These are phyloP conservation scores for Archips crataeganus DNA, from an alignment of 2,888 invertebrate genomes.

Conservation along the genomic window DNA sequence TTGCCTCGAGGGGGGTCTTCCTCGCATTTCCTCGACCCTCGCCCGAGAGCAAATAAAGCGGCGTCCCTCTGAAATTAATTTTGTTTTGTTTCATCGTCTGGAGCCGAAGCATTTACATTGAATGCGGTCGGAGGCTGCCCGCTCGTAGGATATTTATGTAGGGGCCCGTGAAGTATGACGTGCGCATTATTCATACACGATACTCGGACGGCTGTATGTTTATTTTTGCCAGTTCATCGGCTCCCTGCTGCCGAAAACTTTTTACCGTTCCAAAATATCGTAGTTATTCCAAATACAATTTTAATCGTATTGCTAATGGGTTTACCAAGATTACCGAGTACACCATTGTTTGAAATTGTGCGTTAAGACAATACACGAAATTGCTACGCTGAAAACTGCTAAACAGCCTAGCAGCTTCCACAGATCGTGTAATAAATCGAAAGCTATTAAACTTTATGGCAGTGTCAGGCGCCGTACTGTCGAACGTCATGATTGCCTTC, in stretches of 20 bases:
- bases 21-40: conserved; percentile 65
- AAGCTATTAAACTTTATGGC: conserved; percentile 78
- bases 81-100: conserved; percentile 84
- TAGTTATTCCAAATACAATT: conserved; percentile 31
- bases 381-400: conserved; percentile 47
- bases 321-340: background rate
- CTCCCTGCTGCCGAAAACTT: conserved; percentile 41
- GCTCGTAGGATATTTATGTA: conserved; percentile 83
- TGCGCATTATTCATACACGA: conserved; percentile 82
- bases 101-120: conserved; percentile 83
- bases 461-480: conserved; percentile 70
- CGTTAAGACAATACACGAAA: background rate
- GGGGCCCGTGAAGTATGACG: conserved; percentile 80
- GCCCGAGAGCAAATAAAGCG: conserved; percentile 76
- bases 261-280: conserved; percentile 42
- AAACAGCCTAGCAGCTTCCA: conserved; percentile 42
- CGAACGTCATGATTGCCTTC: conserved; percentile 70
- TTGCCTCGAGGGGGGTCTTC: conserved; percentile 80
- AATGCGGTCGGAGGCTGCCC: conserved; percentile 82
- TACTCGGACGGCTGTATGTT: conserved; percentile 75
- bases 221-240: conserved; percentile 81
- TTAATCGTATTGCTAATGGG: conserved; percentile 16
- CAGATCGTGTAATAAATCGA: conserved; percentile 55
- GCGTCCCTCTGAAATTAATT: conserved; percentile 83
- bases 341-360: background rate